Evolutionary conservation across 1,140 invertebrate genomes (phyloP), one percentile per base, ranked within the genome.

Genomic region (Bilobella aurantiaca): DNA sequence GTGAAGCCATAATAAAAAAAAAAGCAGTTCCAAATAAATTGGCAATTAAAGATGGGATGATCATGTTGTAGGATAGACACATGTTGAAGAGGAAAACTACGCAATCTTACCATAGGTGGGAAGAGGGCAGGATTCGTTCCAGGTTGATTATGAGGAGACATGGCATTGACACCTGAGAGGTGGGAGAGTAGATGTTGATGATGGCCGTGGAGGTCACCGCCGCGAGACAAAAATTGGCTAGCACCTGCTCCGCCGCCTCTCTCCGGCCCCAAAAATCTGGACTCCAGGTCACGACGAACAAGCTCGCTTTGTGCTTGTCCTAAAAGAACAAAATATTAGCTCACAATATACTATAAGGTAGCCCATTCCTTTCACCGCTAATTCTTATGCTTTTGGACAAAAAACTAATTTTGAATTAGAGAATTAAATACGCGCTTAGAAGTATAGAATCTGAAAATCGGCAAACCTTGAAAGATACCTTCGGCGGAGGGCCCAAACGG

Each of bases 211-310:
- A 67, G 14, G 87, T 88, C 69, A 90, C 83, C 70, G 89, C 79
- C 76, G 87, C 70, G 42, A 1, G 59, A 21, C 8, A 91, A 23
- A 87, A 84, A 32, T 84, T 82, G 53, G 82, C 78, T 68, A 68
- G 79, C 75, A 76, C 25, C 75, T 76, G 80, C 80, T 63, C 83
- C 78, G 63, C 83, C 78, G 42, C 81, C 77, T 63, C 85, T 79
- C 70, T 88, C 86, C 73, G 87, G 85, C 3, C 86, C 87, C 71
- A 97, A 80, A 79, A 96, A 94, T 73, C 93, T 82, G 71, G 84
- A 90, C 80, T 96, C 93, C 70, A 97, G 80, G 78, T 96, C 93
- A 74, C 92, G 85, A 65, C 92, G 84, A 64, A 96, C 77, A 74
- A 96, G 81, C 77, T 97, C 93, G 60, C 73, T 66, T 0, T 66